Evolutionary conservation across 2,113 vertebrate species (phyloP).

Genomic region (Hippocampus comes): DNA sequence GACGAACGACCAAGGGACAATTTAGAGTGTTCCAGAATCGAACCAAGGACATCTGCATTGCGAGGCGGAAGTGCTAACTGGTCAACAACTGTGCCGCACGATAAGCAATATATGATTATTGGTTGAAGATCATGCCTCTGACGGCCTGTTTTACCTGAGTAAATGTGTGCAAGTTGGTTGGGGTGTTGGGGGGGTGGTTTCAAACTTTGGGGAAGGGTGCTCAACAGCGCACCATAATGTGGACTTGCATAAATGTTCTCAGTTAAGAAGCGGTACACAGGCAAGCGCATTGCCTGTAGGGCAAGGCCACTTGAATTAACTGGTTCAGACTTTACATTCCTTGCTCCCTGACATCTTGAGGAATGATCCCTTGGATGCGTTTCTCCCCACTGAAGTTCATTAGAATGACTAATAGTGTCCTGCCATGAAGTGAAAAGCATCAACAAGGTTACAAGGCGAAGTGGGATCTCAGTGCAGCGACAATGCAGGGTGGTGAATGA

Average conservation of each 20-base stretch:
- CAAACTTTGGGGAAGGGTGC: neutral
- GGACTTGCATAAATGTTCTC: conserved; percentile 49
- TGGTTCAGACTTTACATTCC: conserved; percentile 68
- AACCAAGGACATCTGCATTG: too few species aligned
- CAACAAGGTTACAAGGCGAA: conserved; percentile 70
- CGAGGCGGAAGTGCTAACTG: too few species aligned
- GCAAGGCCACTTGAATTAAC: conserved; percentile 67
- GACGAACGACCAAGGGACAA: too few species aligned
- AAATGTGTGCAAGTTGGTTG: too few species aligned
- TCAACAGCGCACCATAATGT: conserved; percentile 52
- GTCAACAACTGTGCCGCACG: too few species aligned
- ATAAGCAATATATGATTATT: too few species aligned
- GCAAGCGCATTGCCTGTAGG: conserved; percentile 56
- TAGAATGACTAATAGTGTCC: conserved; percentile 77
- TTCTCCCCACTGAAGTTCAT: conserved; percentile 75
- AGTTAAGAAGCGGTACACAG: conserved; percentile 57
- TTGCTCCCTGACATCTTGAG: conserved; percentile 72
- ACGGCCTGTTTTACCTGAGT: too few species aligned
- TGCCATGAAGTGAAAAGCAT: conserved; percentile 74
- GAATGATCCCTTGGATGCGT: conserved; percentile 72
- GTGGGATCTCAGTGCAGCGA: conserved; percentile 70
- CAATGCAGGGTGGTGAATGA: conserved; percentile 69
- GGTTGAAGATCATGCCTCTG: too few species aligned
- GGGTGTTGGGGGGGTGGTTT: too few species aligned
- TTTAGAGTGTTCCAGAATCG: too few species aligned